A percentile compares a stretch with the other conserved stretches of the same genome.
Evolutionary conservation across 2,888 invertebrate species (phyloP).

Genomic region (Therioaphis trifolii): DNA sequence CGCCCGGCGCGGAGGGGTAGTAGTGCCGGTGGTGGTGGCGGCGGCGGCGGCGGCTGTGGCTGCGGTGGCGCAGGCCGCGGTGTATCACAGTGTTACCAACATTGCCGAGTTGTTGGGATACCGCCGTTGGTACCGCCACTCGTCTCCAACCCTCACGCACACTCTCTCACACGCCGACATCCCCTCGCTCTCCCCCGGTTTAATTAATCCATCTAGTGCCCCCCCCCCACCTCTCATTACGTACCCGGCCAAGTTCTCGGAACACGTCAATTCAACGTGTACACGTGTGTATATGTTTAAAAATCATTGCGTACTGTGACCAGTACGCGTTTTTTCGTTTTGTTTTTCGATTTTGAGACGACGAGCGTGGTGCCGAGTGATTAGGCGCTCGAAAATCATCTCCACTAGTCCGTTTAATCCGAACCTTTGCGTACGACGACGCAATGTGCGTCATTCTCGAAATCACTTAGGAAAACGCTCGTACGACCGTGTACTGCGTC

Average conservation of each 20-base stretch:
- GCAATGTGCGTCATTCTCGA: too few species aligned
- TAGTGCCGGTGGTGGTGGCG: background rate
- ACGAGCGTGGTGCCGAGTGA: too few species aligned
- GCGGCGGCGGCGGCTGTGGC: background rate
- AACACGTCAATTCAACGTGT: background rate
- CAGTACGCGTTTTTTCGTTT: too few species aligned
- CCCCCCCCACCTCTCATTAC: background rate
- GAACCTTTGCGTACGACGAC: too few species aligned
- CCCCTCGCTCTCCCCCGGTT: background rate
- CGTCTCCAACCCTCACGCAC: background rate
- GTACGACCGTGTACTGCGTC: too few species aligned
- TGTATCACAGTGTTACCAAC: slow-evolving; percentile 56
- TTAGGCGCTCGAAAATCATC: too few species aligned
- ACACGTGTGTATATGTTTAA: too few species aligned
- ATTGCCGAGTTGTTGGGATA: background rate
- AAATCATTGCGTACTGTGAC: too few species aligned
- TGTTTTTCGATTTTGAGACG: too few species aligned
- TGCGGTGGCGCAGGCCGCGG: slow-evolving; percentile 21
- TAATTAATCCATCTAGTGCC: slow-evolving; percentile 41
- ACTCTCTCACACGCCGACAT: background rate
- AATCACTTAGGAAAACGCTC: too few species aligned
- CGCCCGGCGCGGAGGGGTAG: slow-evolving; percentile 38
- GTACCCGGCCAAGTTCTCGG: background rate
- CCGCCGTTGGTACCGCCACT: slow-evolving; percentile 16
- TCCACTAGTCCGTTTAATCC: too few species aligned